Conservation (phyloP, 2,113 vertebrate species). For the Hippocampus comes region DNA sequence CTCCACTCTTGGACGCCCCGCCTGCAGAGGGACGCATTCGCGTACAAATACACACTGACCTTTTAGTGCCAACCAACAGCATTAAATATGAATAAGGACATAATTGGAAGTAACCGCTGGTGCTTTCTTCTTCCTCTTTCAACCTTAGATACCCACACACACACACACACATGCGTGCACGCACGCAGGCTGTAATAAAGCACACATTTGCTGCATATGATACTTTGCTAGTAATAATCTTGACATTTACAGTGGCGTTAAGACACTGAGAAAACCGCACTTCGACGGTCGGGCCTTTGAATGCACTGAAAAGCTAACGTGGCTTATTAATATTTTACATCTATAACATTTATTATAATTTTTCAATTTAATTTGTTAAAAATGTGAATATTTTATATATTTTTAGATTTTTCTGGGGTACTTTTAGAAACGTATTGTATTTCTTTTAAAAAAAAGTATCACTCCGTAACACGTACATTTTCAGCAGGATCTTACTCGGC, state of each 20-base stretch:
- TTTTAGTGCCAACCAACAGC: slow-evolving; percentile 75
- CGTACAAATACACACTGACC: slow-evolving; percentile 71
- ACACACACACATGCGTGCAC: slow-evolving; percentile 2
- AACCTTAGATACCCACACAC: neutral
- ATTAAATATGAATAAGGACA: slow-evolving; percentile 81
- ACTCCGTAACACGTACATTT: neutral
- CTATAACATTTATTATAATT: neutral
- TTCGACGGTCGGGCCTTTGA: slow-evolving; percentile 1
- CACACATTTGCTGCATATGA: slow-evolving; percentile 31
- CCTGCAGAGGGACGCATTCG: slow-evolving; percentile 62
- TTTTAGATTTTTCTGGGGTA: too few species aligned
- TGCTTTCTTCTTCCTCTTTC: slow-evolving; percentile 38
- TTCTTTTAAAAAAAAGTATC: too few species aligned
- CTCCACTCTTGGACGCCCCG: neutral
- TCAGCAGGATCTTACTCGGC: neutral
- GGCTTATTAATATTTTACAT: slow-evolving; percentile 11
- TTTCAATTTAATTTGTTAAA: neutral
- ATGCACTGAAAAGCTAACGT: slow-evolving; percentile 12
- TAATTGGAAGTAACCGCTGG: slow-evolving; percentile 76
- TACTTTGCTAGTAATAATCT: slow-evolving; percentile 45
- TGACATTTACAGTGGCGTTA: slow-evolving; percentile 59
- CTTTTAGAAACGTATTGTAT: too few species aligned
- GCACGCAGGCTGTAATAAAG: slow-evolving; percentile 24
- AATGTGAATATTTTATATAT: neutral
- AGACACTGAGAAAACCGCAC: slow-evolving; percentile 28